Percentiles rank a stretch among this genome's conserved stretches.
Evolutionary conservation across 2,797 vertebrate genomes (phyloP).

Genomic region (Spondyliosoma cantharus): DNA sequence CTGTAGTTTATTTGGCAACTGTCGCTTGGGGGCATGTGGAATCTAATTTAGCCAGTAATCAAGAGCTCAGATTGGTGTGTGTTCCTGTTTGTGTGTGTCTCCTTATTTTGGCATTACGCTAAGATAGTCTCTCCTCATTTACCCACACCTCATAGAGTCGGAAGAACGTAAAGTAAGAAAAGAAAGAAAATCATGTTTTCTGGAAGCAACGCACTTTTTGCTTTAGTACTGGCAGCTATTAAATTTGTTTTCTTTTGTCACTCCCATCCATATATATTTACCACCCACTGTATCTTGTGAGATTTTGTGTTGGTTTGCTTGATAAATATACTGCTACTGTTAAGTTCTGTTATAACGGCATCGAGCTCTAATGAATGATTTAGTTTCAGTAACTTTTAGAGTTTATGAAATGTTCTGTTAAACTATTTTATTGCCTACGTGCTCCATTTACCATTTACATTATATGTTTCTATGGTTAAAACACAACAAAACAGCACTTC

Average conservation of each 20-base stretch:
- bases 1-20: constrained; percentile 62
- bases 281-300: background rate
- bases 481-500: background rate
- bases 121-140: constrained; percentile 55
- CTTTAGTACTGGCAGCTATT: background rate
- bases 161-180: constrained; percentile 23
- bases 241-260: background rate
- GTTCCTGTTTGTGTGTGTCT: constrained; percentile 19
- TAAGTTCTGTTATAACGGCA: background rate
- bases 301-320: constrained; percentile 2
- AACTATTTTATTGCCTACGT: background rate
- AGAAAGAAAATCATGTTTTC: constrained; percentile 15
- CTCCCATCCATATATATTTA: constrained; percentile 10
- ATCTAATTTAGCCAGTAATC: constrained; percentile 75
- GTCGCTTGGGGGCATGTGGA: constrained; percentile 50
- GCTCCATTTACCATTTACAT: too few species aligned
- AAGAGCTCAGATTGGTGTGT: constrained; percentile 54
- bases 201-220: constrained; percentile 11
- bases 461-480: background rate
- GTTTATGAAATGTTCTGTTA: background rate
- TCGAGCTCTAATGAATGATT: background rate
- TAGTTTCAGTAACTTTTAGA: background rate
- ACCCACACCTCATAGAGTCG: constrained; percentile 15
- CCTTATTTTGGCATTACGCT: constrained; percentile 56
- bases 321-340: background rate